Percentiles rank a stretch among this genome's conserved stretches.
These are phyloP conservation scores for Lottia gigantea DNA, from an alignment of 2,888 invertebrate genomes.

Conservation along the genomic window DNA sequence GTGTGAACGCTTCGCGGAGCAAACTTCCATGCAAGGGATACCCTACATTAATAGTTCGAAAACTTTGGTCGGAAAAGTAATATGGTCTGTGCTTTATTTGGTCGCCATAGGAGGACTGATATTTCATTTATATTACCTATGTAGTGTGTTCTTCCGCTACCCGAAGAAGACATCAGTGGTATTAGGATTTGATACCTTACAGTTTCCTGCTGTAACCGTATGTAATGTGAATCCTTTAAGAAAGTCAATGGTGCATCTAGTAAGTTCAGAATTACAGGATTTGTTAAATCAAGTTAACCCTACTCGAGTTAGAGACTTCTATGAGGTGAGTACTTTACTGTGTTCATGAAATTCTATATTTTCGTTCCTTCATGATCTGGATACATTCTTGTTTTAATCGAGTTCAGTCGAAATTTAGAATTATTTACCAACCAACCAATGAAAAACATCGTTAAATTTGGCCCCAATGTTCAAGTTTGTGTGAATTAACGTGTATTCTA, in stretches of 20 bases:
- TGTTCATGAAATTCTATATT: too few species aligned
- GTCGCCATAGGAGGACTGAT: background rate
- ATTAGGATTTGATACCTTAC: conserved; percentile 15
- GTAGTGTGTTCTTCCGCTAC: conserved; percentile 5
- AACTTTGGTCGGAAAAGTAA: background rate
- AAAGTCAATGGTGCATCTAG: background rate
- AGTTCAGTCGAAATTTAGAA: too few species aligned
- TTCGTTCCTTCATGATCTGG: too few species aligned
- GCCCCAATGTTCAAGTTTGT: too few species aligned
- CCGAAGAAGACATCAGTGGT: conserved; percentile 12
- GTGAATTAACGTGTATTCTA: too few species aligned
- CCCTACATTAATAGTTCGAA: conserved; percentile 13
- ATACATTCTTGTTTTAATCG: too few species aligned
- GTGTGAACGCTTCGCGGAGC: conserved; percentile 8
- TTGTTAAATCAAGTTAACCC: background rate
- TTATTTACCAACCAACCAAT: too few species aligned
- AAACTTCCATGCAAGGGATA: conserved; percentile 16
- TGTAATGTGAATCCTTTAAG: conserved; percentile 20
- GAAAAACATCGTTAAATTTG: too few species aligned
- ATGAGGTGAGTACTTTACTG: background rate
- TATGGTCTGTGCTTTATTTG: conserved; percentile 10
- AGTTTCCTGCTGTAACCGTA: conserved; percentile 16
- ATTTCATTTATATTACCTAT: conserved; percentile 17
- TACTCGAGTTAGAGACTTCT: background rate
- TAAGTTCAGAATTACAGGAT: background rate